Base-by-base conservation (phyloP, 2,113 vertebrate genomes). In the Cephalopterus ornatus region DNA sequence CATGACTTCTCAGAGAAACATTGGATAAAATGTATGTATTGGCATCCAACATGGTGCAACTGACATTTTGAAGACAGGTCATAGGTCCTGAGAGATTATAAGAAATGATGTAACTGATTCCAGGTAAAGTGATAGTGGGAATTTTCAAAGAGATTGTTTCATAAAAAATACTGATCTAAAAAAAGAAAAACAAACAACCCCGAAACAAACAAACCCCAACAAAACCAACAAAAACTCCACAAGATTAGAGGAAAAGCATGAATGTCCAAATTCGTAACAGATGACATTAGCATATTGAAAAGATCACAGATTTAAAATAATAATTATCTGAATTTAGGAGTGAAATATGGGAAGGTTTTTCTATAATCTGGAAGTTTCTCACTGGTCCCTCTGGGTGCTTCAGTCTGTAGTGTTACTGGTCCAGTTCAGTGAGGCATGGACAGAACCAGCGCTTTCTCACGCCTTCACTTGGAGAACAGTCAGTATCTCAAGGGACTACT, bases 361-460 rank as follows among this genome's bases (percentile, higher is more conserved):
- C 19, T 37, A 2, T 23, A 42, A 39, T 44, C 58, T 50, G 21
- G 12, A 77, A 78, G 16, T 42, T 23, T 76, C 23, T 72, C 42
- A 21, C 15, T 49, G 32, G 16, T 55, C 23, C 2, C 5, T 2
- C 8, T 63, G 55, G 6, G 3, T 70, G 4, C 23, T 28, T 61
- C 26, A 14, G 20, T 77, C 33, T 66, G 9, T 39, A 56, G 27
- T 2, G 1, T 24, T 52, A 32, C 1, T 11, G 30, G 35, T 12
- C 18, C 44, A 61, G 22, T 55, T 49, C 78, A 93, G 28, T 0
- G 0, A 79, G 22, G n/a, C 22, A 27, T 27, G 47, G 49, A 41
- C 41, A 76, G 44, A 76, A 66, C 12, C 32, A 53, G 7, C 0
- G 0, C 67, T 32, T 66, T 62, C 59, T 81, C 11, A 24, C 0